Percentiles rank a stretch among this genome's conserved stretches.
Evolutionary conservation across 2,888 invertebrate genomes (phyloP).

Genomic region (Zygothrica quintamaculata): DNA sequence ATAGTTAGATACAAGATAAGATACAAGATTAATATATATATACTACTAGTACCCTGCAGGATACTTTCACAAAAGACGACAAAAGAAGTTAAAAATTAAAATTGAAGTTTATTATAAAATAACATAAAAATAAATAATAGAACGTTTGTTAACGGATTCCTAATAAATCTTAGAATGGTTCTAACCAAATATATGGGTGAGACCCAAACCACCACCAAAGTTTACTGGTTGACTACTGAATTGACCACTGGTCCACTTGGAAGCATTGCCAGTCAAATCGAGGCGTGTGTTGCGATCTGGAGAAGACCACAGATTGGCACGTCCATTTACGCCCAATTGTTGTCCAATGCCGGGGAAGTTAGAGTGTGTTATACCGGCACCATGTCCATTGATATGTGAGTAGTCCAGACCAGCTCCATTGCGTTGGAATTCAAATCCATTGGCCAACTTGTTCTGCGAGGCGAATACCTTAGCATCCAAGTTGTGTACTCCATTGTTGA

Average conservation of each 20-base stretch:
- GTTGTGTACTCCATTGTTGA: slow-evolving; percentile 73
- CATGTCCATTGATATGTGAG: slow-evolving; percentile 76
- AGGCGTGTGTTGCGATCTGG: slow-evolving; percentile 58
- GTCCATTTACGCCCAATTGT: slow-evolving; percentile 62
- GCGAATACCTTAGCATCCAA: slow-evolving; percentile 76
- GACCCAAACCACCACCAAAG: not conserved
- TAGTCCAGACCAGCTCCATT: slow-evolving; percentile 79
- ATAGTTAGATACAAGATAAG: too few relatives aligned
- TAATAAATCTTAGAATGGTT: not conserved
- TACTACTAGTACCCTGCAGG: too few relatives aligned
- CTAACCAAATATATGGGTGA: not conserved
- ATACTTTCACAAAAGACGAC: too few relatives aligned
- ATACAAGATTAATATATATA: too few relatives aligned
- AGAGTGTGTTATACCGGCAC: slow-evolving; percentile 69
- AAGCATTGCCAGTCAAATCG: slow-evolving; percentile 47
- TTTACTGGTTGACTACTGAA: slow-evolving; percentile 4
- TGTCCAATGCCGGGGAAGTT: slow-evolving; percentile 75
- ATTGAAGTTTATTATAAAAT: too few relatives aligned
- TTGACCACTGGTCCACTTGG: slow-evolving; percentile 53
- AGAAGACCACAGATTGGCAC: slow-evolving; percentile 59
- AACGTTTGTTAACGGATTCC: not conserved
- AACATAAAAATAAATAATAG: not conserved
- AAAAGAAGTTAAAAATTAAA: too few relatives aligned
- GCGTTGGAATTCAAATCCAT: slow-evolving; percentile 79
- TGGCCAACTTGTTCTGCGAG: slow-evolving; percentile 78